Evolutionary conservation across 2,113 vertebrate species (phyloP).

Genomic region (Phainopepla nitens): DNA sequence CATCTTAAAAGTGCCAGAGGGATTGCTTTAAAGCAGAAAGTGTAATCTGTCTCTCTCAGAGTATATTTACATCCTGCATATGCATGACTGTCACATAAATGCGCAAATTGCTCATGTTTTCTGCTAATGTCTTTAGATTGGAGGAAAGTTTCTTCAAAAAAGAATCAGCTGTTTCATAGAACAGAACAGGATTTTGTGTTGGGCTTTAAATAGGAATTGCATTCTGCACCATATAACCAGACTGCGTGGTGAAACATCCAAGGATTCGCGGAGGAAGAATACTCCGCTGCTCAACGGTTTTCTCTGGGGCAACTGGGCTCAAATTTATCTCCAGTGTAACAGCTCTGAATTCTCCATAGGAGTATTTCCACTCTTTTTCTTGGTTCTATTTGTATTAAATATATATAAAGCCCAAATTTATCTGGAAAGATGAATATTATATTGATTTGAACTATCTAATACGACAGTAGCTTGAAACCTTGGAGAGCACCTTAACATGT

Average conservation of each 20-base stretch:
- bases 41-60: neutral
- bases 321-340: neutral
- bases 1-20: neutral
- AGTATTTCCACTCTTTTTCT: neutral
- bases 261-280: accelerated
- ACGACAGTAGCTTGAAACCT: neutral
- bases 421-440: neutral
- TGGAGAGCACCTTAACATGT: neutral
- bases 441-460: neutral
- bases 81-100: neutral
- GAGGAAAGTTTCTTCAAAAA: neutral
- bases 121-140: neutral
- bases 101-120: neutral
- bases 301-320: neutral
- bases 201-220: neutral
- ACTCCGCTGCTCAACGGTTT: neutral
- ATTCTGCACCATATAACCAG: neutral
- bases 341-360: neutral
- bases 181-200: neutral
- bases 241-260: neutral
- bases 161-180: neutral
- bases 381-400: neutral
- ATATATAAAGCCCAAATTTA: neutral
- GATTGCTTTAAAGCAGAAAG: neutral
- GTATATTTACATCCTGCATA: neutral